Base-by-base conservation (phyloP, 64 coral and sea anemone species). In the Montipora efflorescens region DNA sequence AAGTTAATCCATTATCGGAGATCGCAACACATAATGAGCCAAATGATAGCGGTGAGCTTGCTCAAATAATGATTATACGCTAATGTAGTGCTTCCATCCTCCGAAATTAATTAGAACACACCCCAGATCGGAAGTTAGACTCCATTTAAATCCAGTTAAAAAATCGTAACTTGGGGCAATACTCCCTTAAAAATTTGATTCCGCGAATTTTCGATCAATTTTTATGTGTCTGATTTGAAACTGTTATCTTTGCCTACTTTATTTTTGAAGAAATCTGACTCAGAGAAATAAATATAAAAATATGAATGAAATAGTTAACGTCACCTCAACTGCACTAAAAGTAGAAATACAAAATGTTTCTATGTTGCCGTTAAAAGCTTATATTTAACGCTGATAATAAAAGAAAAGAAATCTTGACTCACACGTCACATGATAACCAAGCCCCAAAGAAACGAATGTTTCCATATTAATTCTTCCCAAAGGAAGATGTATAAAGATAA, bases 401-500 rank as follows among this genome's bases (percentile, higher is more conserved):
- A 21, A 49, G 66, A 82, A 86, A 86, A 50, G 82, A 71, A 72
- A 86, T 71, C 82, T 71, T 67, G 13, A n/a, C 61, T 71, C 36
- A 16, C 47, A 8, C 66, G 76, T 77, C 47, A 77, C 57, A 59
- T 59, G 87, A 89, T 89, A 76, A 67, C 23, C 16, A 55, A 79
- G 77, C 76, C 5, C 48, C 49, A 93, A 36, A 72, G 70, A 36
- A 52, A 23, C 92, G 87, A 93, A 57, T 93, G 92, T 93, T 88
- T 93, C 43, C 92, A 93, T 93, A 93, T 93, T 87, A 93, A 93
- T 88, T 19, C 78, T 93, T 93, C 92, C 85, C 92, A 93, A 69
- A 72, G 90, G 82, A 87, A 79, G 57, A 79, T 78, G 92, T 88
- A 88, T 88, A 79, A 81, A 88, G 92, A 93, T 93, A 93, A 93